phyloP scores from a whole-genome alignment of 1,140 invertebrate genomes.

The Whitmania pigra region DNA sequence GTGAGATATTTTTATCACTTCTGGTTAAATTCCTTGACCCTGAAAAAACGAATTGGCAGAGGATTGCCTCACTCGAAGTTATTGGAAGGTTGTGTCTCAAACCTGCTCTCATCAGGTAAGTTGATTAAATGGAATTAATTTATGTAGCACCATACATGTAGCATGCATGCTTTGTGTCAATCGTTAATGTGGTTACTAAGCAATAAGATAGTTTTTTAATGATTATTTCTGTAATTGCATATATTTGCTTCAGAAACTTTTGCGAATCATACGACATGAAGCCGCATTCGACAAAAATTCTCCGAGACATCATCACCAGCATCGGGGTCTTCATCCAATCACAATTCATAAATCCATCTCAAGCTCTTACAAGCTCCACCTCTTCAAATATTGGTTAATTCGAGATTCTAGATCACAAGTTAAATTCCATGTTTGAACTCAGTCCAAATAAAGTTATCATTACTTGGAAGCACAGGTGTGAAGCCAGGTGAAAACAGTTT shows the following conservation, averaged over 20 bases:
- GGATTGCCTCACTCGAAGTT: slow-evolving; percentile 83
- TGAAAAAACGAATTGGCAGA: slow-evolving; percentile 89
- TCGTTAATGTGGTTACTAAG: too few relatives aligned
- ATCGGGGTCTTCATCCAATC: slow-evolving; percentile 88
- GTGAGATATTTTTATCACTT: slow-evolving; percentile 92
- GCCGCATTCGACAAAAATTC: slow-evolving; percentile 42
- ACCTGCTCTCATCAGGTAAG: slow-evolving; percentile 62
- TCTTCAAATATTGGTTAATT: slow-evolving; percentile 14
- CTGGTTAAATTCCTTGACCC: slow-evolving; percentile 93
- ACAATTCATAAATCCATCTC: slow-evolving; percentile 55
- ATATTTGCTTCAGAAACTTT: slow-evolving; percentile 52
- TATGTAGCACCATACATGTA: too few relatives aligned
- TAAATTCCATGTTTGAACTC: too few relatives aligned
- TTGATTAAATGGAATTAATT: slow-evolving; percentile 6
- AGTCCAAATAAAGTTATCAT: too few relatives aligned
- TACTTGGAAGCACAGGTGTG: neutral
- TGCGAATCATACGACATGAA: slow-evolving; percentile 82
- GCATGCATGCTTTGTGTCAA: neutral
- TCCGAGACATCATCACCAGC: slow-evolving; percentile 88
- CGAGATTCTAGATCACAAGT: neutral
- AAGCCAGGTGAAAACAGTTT: neutral
- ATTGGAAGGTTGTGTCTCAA: slow-evolving; percentile 73
- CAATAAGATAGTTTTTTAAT: too few relatives aligned
- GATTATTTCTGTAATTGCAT: neutral
- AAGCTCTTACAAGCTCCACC: slow-evolving; percentile 3